Conservation (phyloP, 1,140 invertebrate species). For the Tetragonula clypearis region DNA sequence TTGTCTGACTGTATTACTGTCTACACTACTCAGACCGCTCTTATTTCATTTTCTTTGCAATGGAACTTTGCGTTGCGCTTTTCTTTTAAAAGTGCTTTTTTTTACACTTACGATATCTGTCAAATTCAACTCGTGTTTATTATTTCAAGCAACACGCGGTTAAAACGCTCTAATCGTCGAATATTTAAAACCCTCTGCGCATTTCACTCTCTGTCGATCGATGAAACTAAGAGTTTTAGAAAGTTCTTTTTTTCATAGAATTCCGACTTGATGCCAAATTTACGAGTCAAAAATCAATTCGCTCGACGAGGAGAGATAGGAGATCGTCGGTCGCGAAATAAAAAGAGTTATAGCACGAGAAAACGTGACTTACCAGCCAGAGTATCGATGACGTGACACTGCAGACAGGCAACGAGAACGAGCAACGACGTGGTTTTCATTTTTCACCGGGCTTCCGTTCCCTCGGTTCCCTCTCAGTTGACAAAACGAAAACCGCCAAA, state of each 20-base stretch:
- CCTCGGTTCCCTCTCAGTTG: not conserved
- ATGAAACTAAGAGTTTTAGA: not conserved
- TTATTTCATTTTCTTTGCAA: not conserved
- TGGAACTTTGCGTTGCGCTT: not conserved
- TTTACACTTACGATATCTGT: not conserved
- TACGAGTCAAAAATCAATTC: no score
- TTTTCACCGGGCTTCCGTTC: constrained; percentile 18
- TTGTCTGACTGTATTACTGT: not conserved
- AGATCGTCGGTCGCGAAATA: no score
- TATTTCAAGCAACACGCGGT: not conserved
- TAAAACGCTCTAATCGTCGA: no score
- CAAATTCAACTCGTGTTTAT: not conserved
- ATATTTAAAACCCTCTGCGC: no score
- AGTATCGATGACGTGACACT: constrained; percentile 53
- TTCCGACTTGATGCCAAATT: not conserved
- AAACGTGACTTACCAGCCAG: constrained; percentile 62
- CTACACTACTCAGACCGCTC: not conserved
- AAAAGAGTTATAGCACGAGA: not conserved
- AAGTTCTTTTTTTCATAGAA: not conserved
- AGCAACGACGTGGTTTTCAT: constrained; percentile 62
- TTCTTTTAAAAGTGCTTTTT: not conserved
- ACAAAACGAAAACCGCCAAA: not conserved
- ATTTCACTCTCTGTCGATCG: no score
- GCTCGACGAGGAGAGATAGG: no score
- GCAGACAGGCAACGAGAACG: constrained; percentile 57